Evolutionary conservation across 2,113 vertebrate species (phyloP), one percentile per base, ranked within the genome.

Genomic region (Esox niger): DNA sequence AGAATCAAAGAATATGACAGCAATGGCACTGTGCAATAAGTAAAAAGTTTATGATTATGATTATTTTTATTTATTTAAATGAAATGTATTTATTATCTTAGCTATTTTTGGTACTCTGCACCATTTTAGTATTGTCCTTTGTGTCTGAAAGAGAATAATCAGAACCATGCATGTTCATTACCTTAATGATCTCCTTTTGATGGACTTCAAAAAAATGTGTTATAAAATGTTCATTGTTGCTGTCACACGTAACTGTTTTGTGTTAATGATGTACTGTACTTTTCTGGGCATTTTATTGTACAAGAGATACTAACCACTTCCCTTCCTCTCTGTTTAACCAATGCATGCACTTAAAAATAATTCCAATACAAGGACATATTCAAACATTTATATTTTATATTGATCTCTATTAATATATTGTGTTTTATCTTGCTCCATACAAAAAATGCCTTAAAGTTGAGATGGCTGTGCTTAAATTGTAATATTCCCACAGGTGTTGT

Each of bases 21-120:
- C n/a, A 21, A 49, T 15, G 21, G 67, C 63, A 59, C 30, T 54
- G 71, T 86, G 84, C 78, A 84, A 82, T 82, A 81, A 82, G 5
- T 47, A 11, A 54, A 15, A 15, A 68, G n/a, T 8, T 70, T 64
- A 58, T 73, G n/a, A n/a, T n/a, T n/a, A n/a, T n/a, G n/a, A n/a
- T n/a, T n/a, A n/a, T n/a, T n/a, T n/a, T n/a, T n/a, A n/a, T n/a
- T n/a, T n/a, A n/a, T 82, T 56, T 64, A 35, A 5, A 7, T 78
- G 17, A 64, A 46, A 66, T 68, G 3, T 43, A 43, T 43, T 43
- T 15, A 43, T 43, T 43, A 43, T 43, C 38, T 43, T 43, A 43
- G 38, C 38, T 43, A 43, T 83, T 80, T 84, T 84, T 83, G 62
- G 73, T 75, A 78, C 47, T 57, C 32, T 61, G 20, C 69, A n/a